Conservation (phyloP, 30 jellyfish, hydroid and myxozoan genomes). For the Turritopsis dohrnii region DNA sequence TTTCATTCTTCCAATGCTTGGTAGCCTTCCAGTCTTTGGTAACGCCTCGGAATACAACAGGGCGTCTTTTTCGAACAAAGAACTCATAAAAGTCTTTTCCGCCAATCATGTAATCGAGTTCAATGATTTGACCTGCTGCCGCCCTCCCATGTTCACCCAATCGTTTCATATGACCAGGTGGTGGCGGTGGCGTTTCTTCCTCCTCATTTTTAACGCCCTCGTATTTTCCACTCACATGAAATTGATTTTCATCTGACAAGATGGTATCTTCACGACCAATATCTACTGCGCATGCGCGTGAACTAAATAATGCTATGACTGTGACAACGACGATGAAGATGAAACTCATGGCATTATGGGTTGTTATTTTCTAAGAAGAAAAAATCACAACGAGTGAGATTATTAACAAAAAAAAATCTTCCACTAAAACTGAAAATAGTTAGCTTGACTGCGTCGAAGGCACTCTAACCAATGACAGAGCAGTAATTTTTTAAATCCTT, state of each 20-base stretch:
- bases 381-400: background rate
- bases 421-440: too few relatives aligned
- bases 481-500: too few relatives aligned
- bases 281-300: background rate
- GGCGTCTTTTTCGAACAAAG: constrained; percentile 69
- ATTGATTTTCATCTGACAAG: background rate
- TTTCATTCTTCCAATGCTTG: constrained; percentile 75
- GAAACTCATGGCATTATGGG: background rate
- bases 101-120: constrained; percentile 66
- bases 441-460: too few relatives aligned
- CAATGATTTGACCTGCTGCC: constrained; percentile 38
- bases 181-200: background rate
- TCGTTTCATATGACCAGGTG: constrained; percentile 37
- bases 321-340: background rate
- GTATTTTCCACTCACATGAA: constrained; percentile 1
- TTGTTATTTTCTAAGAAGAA: background rate
- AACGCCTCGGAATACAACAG: constrained; percentile 80
- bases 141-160: constrained; percentile 89
- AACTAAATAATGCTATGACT: background rate
- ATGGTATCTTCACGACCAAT: background rate
- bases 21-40: constrained; percentile 81
- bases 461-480: too few relatives aligned
- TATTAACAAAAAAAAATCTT: background rate
- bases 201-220: background rate
- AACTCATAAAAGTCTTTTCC: constrained; percentile 84